Percentiles rank a stretch among this genome's conserved stretches.
These are phyloP conservation scores for Scaptomyza caliginosa DNA, from an alignment of 2,888 invertebrate genomes.

Conservation along the genomic window DNA sequence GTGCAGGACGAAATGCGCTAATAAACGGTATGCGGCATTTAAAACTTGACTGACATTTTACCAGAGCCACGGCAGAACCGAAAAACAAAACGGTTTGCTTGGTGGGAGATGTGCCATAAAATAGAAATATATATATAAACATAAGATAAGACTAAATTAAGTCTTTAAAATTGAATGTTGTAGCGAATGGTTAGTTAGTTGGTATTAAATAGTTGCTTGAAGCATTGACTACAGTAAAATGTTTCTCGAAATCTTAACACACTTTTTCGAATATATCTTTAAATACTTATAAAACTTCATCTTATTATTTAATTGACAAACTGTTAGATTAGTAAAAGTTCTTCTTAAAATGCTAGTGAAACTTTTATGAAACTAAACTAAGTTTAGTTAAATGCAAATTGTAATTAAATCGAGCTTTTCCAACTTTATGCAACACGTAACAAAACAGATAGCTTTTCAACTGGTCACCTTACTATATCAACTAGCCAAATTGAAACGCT, in stretches of 20 bases:
- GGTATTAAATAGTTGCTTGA: no score
- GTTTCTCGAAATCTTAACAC: no score
- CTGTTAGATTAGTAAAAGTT: neutral
- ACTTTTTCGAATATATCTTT: no score
- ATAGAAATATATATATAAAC: neutral
- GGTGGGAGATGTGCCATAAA: neutral
- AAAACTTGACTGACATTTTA: slow-evolving; percentile 37
- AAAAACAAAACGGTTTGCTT: neutral
- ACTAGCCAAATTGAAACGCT: slow-evolving; percentile 66
- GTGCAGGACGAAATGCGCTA: slow-evolving; percentile 56
- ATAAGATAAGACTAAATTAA: neutral
- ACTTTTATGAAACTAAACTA: neutral
- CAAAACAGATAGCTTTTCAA: slow-evolving; percentile 2
- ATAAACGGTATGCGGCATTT: slow-evolving; percentile 68
- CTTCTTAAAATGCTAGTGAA: neutral
- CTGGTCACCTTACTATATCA: slow-evolving; percentile 41
- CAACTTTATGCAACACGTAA: slow-evolving; percentile 29
- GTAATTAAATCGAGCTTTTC: slow-evolving; percentile 38
- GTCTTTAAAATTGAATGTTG: neutral
- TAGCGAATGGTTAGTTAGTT: no score
- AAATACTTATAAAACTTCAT: neutral
- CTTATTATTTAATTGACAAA: neutral
- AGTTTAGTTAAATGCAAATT: slow-evolving; percentile 23
- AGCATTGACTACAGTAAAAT: no score
- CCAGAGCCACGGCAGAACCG: slow-evolving; percentile 2